phyloP scores from a whole-genome alignment of 2,888 invertebrate species.

The Galerucella nymphaeae region DNA sequence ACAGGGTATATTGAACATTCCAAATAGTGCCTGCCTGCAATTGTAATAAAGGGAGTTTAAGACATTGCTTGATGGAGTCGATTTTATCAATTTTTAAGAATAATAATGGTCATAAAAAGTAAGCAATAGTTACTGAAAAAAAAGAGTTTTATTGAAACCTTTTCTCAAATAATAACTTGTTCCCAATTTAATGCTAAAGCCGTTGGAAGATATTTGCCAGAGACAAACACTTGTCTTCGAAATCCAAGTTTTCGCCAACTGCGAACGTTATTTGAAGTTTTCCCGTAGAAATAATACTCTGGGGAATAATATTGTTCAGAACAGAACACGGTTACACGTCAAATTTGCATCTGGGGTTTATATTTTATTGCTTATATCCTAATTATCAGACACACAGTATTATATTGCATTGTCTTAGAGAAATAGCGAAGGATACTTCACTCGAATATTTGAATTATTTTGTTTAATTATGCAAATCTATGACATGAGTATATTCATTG shows the following conservation, averaged over 20 bases:
- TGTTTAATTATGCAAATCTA: not conserved
- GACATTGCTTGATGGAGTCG: too few species aligned
- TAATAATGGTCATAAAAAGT: too few species aligned
- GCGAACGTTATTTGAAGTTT: constrained; percentile 44
- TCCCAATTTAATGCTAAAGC: not conserved
- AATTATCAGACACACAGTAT: constrained; percentile 30
- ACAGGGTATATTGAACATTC: too few species aligned
- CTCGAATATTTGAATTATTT: not conserved
- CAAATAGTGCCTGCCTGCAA: too few species aligned
- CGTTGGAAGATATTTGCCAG: constrained; percentile 37
- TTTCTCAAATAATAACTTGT: not conserved
- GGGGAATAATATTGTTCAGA: constrained; percentile 40
- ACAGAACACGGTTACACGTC: constrained; percentile 25
- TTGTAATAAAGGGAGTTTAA: too few species aligned
- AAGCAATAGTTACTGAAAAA: too few species aligned
- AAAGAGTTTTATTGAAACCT: not conserved
- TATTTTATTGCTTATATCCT: constrained; percentile 34
- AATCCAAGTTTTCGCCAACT: constrained; percentile 42
- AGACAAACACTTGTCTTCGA: constrained; percentile 44
- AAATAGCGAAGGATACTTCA: not conserved
- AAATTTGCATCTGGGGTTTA: constrained; percentile 38
- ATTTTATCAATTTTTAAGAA: too few species aligned
- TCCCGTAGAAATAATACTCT: constrained; percentile 39
- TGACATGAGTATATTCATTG: too few species aligned
- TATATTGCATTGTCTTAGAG: constrained; percentile 7